phyloP scores from a whole-genome alignment of 2,888 invertebrate genomes.

The Plagodis dolabraria region DNA sequence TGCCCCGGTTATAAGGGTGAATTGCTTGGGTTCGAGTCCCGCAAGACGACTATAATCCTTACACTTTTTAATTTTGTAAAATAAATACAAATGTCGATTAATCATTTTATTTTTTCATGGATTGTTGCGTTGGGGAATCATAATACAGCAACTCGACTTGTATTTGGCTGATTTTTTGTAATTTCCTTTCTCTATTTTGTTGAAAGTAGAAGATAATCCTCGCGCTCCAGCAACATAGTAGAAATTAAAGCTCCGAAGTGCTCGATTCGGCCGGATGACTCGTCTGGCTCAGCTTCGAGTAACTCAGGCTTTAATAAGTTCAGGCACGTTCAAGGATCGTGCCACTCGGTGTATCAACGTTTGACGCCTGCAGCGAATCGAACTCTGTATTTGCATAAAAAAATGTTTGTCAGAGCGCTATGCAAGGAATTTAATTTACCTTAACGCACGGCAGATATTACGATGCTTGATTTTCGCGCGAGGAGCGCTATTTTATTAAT shows the following conservation, averaged over 20 bases:
- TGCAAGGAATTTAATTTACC: constrained; percentile 27
- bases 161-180: too few relatives aligned
- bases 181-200: not conserved
- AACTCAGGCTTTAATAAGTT: constrained; percentile 46
- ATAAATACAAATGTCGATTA: too few relatives aligned
- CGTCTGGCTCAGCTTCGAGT: constrained; percentile 34
- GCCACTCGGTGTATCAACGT: constrained; percentile 39
- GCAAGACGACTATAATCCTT: too few relatives aligned
- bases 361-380: constrained; percentile 39
- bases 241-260: constrained; percentile 45
- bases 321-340: constrained; percentile 47
- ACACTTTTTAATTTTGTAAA: too few relatives aligned
- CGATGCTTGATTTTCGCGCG: constrained; percentile 15
- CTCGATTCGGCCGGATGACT: constrained; percentile 31
- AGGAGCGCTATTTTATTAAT: constrained; percentile 9
- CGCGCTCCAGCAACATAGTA: constrained; percentile 53
- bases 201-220: constrained; percentile 45
- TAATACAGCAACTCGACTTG: too few relatives aligned
- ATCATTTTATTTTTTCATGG: too few relatives aligned
- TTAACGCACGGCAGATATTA: constrained; percentile 1
- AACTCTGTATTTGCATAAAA: constrained; percentile 45
- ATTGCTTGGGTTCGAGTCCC: too few relatives aligned
- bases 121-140: too few relatives aligned
- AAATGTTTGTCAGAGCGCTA: constrained; percentile 34
- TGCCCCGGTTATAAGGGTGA: too few relatives aligned